Conservation (phyloP, 2,113 vertebrate genomes). For the Tonatia bakeri region DNA sequence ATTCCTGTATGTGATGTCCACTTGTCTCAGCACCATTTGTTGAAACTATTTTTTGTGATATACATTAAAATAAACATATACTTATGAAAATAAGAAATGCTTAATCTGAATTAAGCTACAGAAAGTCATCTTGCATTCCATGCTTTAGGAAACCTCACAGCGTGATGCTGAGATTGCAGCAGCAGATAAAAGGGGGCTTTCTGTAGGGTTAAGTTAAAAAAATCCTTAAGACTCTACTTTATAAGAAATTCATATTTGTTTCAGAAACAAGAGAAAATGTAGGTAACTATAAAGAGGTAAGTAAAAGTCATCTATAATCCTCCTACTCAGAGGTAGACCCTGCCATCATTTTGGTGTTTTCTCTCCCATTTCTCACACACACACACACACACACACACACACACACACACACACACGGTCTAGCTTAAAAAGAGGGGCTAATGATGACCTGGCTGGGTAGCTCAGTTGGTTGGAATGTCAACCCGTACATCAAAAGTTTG, state of each 20-base stretch:
- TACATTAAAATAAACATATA: neutral
- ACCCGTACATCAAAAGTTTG: too few relatives aligned
- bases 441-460: neutral
- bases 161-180: neutral
- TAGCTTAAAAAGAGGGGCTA: neutral
- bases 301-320: neutral
- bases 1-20: neutral
- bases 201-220: neutral
- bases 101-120: neutral
- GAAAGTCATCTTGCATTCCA: neutral
- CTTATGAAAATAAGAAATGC: constrained; percentile 18
- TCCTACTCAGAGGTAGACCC: neutral
- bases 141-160: neutral
- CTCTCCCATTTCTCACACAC: neutral
- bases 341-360: neutral
- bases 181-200: neutral
- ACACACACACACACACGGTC: neutral
- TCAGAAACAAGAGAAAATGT: constrained; percentile 22
- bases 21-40: neutral
- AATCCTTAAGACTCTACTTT: neutral
- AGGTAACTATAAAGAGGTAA: constrained; percentile 12
- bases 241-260: constrained; percentile 1
- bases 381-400: neutral
- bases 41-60: constrained; percentile 27
- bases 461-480: too few relatives aligned